Conservation (phyloP, 2,113 vertebrate species). For the Lepidothrix coronata region DNA sequence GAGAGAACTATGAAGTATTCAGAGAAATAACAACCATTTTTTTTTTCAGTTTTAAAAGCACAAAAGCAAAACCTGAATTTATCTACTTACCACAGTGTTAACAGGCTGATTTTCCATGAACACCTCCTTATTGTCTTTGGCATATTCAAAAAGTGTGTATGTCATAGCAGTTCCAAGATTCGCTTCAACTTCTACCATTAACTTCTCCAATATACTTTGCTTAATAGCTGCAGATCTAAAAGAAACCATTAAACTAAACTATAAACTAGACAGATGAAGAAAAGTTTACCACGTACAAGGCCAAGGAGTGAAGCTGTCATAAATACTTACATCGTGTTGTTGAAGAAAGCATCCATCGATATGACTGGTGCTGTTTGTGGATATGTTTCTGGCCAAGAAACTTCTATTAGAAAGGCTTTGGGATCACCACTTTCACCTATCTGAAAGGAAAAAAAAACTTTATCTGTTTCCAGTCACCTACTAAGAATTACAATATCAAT, state of each 20-base stretch:
- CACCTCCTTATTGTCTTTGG: constrained; percentile 91
- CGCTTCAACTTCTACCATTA: constrained; percentile 88
- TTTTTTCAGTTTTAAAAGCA: background rate
- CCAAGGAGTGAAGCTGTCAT: background rate
- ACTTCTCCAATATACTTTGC: constrained; percentile 82
- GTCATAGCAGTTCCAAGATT: constrained; percentile 96
- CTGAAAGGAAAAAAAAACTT: constrained; percentile 63
- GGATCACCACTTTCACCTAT: constrained; percentile 89
- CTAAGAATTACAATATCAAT: background rate
- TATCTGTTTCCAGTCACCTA: background rate
- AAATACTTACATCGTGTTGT: constrained; percentile 90
- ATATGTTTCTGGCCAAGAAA: constrained; percentile 92
- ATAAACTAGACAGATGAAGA: background rate
- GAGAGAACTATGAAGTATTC: background rate
- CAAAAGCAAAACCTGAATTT: background rate
- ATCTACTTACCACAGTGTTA: constrained; percentile 77
- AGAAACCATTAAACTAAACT: background rate
- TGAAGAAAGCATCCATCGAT: constrained; percentile 94
- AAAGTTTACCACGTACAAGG: background rate
- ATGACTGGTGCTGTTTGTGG: constrained; percentile 89
- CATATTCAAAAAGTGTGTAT: constrained; percentile 95
- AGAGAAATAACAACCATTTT: background rate
- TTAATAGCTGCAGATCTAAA: constrained; percentile 85
- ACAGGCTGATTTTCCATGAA: constrained; percentile 93
- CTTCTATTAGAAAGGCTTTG: constrained; percentile 91